These are phyloP conservation scores for Lycorma delicatula DNA, from an alignment of 1,140 invertebrate genomes.

Conservation along the genomic window DNA sequence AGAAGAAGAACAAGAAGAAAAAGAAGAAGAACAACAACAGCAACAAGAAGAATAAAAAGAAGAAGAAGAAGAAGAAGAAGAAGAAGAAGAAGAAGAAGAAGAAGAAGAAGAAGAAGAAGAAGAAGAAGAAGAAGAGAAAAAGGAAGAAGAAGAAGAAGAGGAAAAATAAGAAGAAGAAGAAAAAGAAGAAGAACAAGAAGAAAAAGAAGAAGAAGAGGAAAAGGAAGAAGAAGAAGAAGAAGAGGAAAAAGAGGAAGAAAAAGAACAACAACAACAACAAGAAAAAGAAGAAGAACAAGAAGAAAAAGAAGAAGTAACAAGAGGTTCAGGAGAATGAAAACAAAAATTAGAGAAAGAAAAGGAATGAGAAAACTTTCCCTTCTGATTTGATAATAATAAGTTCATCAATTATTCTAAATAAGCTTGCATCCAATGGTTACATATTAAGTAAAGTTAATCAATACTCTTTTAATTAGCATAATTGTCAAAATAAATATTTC, in stretches of 20 bases:
- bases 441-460: no score
- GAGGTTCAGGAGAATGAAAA: background rate
- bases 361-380: no score
- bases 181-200: background rate
- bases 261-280: background rate
- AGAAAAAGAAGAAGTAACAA: background rate
- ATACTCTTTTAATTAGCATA: no score
- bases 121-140: background rate
- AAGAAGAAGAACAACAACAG: background rate
- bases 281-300: background rate
- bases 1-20: background rate
- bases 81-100: background rate
- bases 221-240: background rate
- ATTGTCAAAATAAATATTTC: no score
- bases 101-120: background rate
- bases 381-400: no score
- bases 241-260: background rate
- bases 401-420: no score
- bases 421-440: no score
- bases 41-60: background rate
- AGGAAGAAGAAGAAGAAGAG: background rate
- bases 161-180: background rate
- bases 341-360: background rate
- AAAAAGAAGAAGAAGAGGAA: background rate
- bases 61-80: background rate